Base-by-base conservation (phyloP, 2,888 invertebrate genomes). In the Synergus laeviventris region DNA sequence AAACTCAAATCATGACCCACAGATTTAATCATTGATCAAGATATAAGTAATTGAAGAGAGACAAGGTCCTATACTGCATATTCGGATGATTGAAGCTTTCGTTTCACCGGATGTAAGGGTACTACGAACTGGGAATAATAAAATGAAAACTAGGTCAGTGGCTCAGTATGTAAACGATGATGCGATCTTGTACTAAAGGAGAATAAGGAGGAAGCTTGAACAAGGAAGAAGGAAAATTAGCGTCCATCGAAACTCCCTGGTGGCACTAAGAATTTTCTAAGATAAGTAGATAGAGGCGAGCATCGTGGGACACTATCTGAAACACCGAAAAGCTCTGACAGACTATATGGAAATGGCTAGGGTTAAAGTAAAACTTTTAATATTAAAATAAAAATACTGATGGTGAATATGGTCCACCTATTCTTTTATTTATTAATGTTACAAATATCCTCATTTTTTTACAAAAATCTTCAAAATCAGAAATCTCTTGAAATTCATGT, bases 41-140 rank as follows among this genome's bases (percentile, higher is more conserved):
- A 61, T 61, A 61, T 36, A 61, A 18, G 7, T 60, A 12, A 42
- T 42, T 42, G 31, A 61, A 4, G 36, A 61, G n/a, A 36, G 36
- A n/a, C 36, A n/a, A 61, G 61, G 61, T 61, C 36, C 61, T 38
- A 16, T 16, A 14, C 5, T 61, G 16, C 61, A 60, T 61, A 61
- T 61, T 11, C 16, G 16, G 16, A 8, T 62, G 31, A 62, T 38
- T 36, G 38, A 62, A 62, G 74, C 77, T 83, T 85, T 81, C 76
- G 79, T 87, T 86, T 87, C 86, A 84, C 84, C 81, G 85, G 86
- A 87, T 85, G 85, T 83, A 61, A 39, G 76, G 73, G 64, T 24
- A 62, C 81, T 66, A 82, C 80, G 82, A 76, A 24, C 21, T 38
- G 74, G 56, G 84, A 85, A 86, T 85, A 87, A 87, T 86, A 83